Evolutionary conservation across 2,797 vertebrate genomes (phyloP).

Genomic region (Acanthurus lineatus): DNA sequence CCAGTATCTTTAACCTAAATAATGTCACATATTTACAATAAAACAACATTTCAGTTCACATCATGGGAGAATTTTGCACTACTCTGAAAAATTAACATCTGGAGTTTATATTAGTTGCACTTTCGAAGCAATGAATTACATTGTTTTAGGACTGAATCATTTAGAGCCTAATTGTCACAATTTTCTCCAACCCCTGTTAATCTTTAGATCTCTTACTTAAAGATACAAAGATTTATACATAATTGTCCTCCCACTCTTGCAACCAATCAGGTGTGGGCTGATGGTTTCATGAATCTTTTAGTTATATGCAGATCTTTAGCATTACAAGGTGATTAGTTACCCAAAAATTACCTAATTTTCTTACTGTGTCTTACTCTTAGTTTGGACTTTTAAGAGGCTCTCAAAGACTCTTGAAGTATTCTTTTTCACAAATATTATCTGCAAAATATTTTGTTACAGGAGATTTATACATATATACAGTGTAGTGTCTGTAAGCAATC

Average conservation of each 20-base stretch:
- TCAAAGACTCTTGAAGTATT: constrained; percentile 3
- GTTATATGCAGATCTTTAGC: constrained; percentile 6
- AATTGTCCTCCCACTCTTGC: not conserved
- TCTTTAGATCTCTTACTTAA: not conserved
- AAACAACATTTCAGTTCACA: constrained; percentile 1
- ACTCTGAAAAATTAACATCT: not conserved
- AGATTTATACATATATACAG: constrained; percentile 33
- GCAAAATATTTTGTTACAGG: constrained; percentile 40
- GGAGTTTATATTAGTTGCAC: not conserved
- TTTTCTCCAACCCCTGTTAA: not conserved
- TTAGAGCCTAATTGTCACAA: constrained; percentile 4
- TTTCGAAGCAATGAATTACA: not conserved
- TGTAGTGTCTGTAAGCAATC: not conserved
- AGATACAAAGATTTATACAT: not conserved
- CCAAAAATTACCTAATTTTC: no score
- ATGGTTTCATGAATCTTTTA: constrained; percentile 2
- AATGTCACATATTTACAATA: constrained; percentile 21
- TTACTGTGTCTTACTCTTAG: no score
- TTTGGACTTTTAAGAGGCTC: no score
- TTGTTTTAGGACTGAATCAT: not conserved
- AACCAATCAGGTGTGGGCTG: not conserved
- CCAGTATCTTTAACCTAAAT: constrained; percentile 1
- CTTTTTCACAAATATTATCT: constrained; percentile 35
- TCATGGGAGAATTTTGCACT: not conserved
- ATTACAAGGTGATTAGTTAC: constrained; percentile 8